Evolutionary conservation across 2,797 vertebrate genomes (phyloP).

Genomic region (Pseudochaenichthys georgianus): DNA sequence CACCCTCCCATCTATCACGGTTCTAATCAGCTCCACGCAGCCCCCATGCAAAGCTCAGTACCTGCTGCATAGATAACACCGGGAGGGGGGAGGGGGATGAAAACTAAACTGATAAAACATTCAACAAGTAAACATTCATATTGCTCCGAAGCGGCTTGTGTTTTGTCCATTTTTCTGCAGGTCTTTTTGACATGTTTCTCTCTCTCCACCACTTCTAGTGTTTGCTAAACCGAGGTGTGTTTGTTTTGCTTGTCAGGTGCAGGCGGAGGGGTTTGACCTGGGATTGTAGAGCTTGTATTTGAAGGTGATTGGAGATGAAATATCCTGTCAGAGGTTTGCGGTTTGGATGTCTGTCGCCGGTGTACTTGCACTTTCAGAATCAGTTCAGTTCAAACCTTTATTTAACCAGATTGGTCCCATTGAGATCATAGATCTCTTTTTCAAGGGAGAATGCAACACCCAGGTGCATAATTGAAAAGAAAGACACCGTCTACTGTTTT

Average conservation of each 20-base stretch:
- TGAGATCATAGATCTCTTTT: too few relatives aligned
- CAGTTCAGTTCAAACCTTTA: too few relatives aligned
- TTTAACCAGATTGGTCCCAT: too few relatives aligned
- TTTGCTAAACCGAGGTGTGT: slow-evolving; percentile 27
- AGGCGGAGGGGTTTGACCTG: slow-evolving; percentile 44
- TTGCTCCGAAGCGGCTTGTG: slow-evolving; percentile 33
- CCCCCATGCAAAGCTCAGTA: slow-evolving; percentile 66
- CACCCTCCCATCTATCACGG: slow-evolving; percentile 83
- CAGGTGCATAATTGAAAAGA: slow-evolving; percentile 47
- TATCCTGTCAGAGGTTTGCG: background rate
- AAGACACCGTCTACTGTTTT: slow-evolving; percentile 23
- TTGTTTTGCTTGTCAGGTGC: slow-evolving; percentile 47
- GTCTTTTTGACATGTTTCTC: background rate
- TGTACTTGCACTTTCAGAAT: slow-evolving; percentile 40
- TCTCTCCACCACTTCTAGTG: background rate
- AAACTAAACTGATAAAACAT: slow-evolving; percentile 79
- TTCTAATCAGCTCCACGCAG: slow-evolving; percentile 85
- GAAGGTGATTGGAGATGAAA: slow-evolving; percentile 59
- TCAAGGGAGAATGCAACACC: slow-evolving; percentile 41
- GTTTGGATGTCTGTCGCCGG: slow-evolving; percentile 18
- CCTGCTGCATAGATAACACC: slow-evolving; percentile 79
- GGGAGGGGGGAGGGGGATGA: slow-evolving; percentile 40
- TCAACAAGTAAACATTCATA: slow-evolving; percentile 80
- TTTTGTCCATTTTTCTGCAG: slow-evolving; percentile 19
- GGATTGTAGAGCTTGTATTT: slow-evolving; percentile 34